Evolutionary conservation across 1,140 invertebrate genomes (phyloP).

Genomic region (Drosophila takahashii): DNA sequence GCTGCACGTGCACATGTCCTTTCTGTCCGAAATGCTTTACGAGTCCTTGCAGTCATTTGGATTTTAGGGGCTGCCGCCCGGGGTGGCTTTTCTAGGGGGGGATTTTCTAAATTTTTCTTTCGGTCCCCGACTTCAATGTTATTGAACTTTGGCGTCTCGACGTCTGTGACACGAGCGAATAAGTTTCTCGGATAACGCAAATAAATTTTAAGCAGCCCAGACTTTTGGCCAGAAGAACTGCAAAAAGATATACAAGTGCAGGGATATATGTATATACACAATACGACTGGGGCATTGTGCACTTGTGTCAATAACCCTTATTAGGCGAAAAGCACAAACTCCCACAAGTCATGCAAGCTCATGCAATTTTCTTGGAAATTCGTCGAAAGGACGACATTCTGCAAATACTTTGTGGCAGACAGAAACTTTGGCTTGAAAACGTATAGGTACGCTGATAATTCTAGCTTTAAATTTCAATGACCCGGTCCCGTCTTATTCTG

Average conservation of each 20-base stretch:
- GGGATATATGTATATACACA: background rate
- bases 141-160: slow-evolving; percentile 69
- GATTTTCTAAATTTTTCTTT: slow-evolving; percentile 44
- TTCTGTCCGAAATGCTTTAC: slow-evolving; percentile 61
- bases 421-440: slow-evolving; percentile 34
- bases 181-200: slow-evolving; percentile 37
- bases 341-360: slow-evolving; percentile 60
- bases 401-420: slow-evolving; percentile 49
- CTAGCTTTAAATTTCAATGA: no score
- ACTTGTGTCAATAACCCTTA: slow-evolving; percentile 62
- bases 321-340: slow-evolving; percentile 43
- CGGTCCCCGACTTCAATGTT: slow-evolving; percentile 47
- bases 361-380: slow-evolving; percentile 58
- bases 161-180: slow-evolving; percentile 57
- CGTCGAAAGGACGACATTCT: slow-evolving; percentile 35
- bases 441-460: slow-evolving; percentile 53
- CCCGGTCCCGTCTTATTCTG: no score
- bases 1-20: slow-evolving; percentile 73
- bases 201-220: slow-evolving; percentile 34
- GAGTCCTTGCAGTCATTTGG: slow-evolving; percentile 47
- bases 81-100: background rate
- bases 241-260: slow-evolving; percentile 24
- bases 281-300: slow-evolving; percentile 16
- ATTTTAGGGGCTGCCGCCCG: background rate
- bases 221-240: slow-evolving; percentile 8